Evolutionary conservation across 1,140 invertebrate genomes (phyloP), one percentile per base, ranked within the genome.

Genomic region (Coenobita brevimanus): DNA sequence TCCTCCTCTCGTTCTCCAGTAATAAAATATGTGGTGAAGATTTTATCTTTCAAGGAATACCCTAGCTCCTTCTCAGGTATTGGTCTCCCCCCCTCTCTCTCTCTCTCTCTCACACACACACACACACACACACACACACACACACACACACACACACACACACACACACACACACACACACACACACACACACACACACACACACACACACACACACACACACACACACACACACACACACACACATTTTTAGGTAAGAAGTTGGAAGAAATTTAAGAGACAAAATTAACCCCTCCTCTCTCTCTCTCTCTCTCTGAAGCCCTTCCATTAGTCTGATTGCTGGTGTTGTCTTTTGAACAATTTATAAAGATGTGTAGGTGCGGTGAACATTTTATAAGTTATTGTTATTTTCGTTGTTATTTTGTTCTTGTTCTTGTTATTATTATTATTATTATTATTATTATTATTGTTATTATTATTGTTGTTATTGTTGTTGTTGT

Each of bases 91-190:
- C 33, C 67, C 17, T 36, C 10, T 30, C 27, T 27, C 10, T 30
- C 27, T 10, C 27, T 10, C 10, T 27, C 27, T 10, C 67, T 30
- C 10, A 8, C 10, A 71, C 33, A 71, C 67, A 73, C 36, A 27
- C 69, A 73, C 24, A 27, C 69, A 73, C 69, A 73, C 69, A 73
- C 69, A 73, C 69, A 73, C 24, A 27, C 24, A 73, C 24, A 73
- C 36, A 73, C 36, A 73, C 3, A 73, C 36, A 27, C 24, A 33
- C 36, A 33, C 36, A 33, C 27, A 27, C 36, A 33, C 27, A 33
- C 36, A 38, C 36, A 8, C 38, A 21, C 38, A 27, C 0, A 73
- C 21, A 38, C 8, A 27, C n/a, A 33, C 69, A 33, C 36, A 4
- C 36, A 27, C 21, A 27, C 21, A 27, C 36, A 71, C 36, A 71